Evolutionary conservation across 1,140 invertebrate genomes (phyloP).

Genomic region (Scaptomyza montana): DNA sequence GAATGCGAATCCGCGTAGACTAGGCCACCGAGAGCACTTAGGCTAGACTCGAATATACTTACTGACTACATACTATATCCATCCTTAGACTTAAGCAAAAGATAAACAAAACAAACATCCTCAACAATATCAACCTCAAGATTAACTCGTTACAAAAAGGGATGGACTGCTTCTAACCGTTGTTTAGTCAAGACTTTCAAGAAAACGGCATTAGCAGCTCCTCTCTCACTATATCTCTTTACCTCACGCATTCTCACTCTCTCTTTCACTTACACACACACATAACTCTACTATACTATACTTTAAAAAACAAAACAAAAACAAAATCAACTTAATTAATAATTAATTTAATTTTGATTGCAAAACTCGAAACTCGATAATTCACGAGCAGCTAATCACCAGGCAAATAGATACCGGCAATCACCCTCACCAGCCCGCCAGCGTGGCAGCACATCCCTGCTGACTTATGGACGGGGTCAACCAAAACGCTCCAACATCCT

Average conservation of each 20-base stretch:
- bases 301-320: slow-evolving; percentile 39
- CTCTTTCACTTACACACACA: background rate
- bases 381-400: slow-evolving; percentile 84
- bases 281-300: slow-evolving; percentile 28
- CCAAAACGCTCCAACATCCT: slow-evolving; percentile 68
- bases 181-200: slow-evolving; percentile 1
- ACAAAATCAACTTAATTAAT: slow-evolving; percentile 40
- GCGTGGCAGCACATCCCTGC: slow-evolving; percentile 85
- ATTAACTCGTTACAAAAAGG: slow-evolving; percentile 4
- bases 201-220: background rate
- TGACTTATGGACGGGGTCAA: slow-evolving; percentile 69
- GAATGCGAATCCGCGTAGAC: slow-evolving; percentile 46
- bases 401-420: slow-evolving; percentile 85
- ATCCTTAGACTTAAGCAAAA: slow-evolving; percentile 15
- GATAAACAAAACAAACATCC: background rate
- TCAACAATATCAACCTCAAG: slow-evolving; percentile 12
- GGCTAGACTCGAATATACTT: slow-evolving; percentile 36
- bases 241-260: slow-evolving; percentile 8
- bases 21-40: slow-evolving; percentile 45
- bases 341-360: slow-evolving; percentile 76
- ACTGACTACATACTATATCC: background rate
- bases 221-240: slow-evolving; percentile 3
- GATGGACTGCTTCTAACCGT: background rate
- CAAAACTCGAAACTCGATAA: slow-evolving; percentile 83
- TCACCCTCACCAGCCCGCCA: slow-evolving; percentile 86